Conservation (phyloP, 1,140 invertebrate species). For the Cyclina sinensis region DNA sequence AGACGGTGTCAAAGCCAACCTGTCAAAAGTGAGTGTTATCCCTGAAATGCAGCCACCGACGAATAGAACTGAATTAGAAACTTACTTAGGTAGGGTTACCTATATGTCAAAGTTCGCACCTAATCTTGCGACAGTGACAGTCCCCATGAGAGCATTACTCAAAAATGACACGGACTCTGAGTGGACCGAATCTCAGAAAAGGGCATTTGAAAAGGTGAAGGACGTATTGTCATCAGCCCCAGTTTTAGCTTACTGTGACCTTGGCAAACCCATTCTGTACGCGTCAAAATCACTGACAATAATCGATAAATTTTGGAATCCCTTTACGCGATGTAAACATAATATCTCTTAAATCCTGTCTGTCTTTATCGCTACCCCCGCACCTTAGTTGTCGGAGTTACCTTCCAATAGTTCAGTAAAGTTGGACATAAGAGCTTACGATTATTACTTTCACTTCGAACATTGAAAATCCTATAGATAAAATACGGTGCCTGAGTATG, state of each 20-base stretch:
- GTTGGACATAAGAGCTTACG: too few relatives aligned
- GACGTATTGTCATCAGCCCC: slow-evolving; percentile 32
- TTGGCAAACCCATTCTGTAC: slow-evolving; percentile 76
- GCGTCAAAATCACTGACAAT: slow-evolving; percentile 83
- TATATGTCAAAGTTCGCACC: too few relatives aligned
- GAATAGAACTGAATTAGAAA: slow-evolving; percentile 67
- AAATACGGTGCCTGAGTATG: too few relatives aligned
- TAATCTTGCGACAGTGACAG: slow-evolving; percentile 59
- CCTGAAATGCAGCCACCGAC: slow-evolving; percentile 55
- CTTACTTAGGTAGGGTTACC: slow-evolving; percentile 81
- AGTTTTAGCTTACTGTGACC: slow-evolving; percentile 60
- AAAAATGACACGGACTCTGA: too few relatives aligned
- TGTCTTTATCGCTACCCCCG: too few relatives aligned
- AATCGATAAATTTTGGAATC: too few relatives aligned
- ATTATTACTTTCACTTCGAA: too few relatives aligned
- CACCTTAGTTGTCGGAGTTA: too few relatives aligned
- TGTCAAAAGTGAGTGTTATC: slow-evolving; percentile 83
- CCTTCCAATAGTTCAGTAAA: too few relatives aligned
- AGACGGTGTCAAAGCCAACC: slow-evolving; percentile 84
- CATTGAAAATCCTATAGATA: too few relatives aligned
- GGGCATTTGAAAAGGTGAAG: slow-evolving; percentile 7
- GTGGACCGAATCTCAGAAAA: not conserved
- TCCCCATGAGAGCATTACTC: slow-evolving; percentile 58
- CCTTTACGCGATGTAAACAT: too few relatives aligned
- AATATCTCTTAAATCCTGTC: too few relatives aligned